Conservation (phyloP, 2,113 vertebrate species). For the Toxotes chatareus region DNA sequence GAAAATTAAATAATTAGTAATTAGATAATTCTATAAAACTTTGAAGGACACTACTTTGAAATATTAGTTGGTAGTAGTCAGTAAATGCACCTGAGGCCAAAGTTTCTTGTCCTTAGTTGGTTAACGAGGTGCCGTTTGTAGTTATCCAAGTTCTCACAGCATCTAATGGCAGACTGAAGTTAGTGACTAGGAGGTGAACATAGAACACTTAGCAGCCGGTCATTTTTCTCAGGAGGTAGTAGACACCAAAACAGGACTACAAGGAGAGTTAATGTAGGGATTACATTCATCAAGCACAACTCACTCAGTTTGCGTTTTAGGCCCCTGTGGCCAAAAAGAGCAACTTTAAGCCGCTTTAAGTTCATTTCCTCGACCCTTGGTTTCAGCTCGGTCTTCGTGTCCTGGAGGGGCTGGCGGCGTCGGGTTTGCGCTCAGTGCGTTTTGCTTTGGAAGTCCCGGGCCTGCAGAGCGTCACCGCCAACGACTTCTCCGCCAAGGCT, state of each 20-base stretch:
- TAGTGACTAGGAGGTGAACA: no score
- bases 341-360: background rate
- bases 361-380: background rate
- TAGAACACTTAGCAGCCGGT: no score
- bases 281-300: no score
- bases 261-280: no score
- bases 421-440: conserved; percentile 92
- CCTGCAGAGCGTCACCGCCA: conserved; percentile 88
- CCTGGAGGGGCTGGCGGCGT: conserved; percentile 92
- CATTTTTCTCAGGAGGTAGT: no score
- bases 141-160: no score
- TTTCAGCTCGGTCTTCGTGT: conserved; percentile 81
- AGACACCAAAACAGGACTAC: background rate
- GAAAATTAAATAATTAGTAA: no score
- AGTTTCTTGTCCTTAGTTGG: background rate
- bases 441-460: conserved; percentile 93
- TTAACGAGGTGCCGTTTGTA: background rate
- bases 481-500: conserved; percentile 89
- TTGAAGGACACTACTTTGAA: background rate
- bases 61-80: background rate
- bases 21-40: no score
- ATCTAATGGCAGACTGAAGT: no score
- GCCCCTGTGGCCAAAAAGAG: background rate
- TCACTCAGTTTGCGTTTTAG: no score
- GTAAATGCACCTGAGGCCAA: background rate